phyloP scores from a whole-genome alignment of 2,888 invertebrate genomes.

The Pterostichus niger region DNA sequence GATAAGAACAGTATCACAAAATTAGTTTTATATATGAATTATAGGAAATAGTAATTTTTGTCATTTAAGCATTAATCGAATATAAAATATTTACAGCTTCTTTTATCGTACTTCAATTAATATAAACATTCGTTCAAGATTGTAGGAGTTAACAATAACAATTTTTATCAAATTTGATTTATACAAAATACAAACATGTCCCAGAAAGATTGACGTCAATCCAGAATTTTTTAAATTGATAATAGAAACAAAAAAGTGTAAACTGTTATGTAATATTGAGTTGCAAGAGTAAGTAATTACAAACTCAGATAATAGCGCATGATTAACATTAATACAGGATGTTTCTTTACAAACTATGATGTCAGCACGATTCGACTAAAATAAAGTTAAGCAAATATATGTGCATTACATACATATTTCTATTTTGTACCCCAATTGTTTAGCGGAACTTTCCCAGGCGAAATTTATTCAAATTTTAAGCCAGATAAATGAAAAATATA shows the following conservation, averaged over 20 bases:
- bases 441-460: no score
- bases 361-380: neutral
- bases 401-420: no score
- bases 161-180: neutral
- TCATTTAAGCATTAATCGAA: no score
- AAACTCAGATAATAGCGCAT: neutral
- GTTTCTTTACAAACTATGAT: neutral
- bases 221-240: conserved; percentile 9
- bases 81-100: no score
- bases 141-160: neutral
- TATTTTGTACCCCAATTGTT: no score
- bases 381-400: no score
- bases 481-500: no score
- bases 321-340: conserved; percentile 30
- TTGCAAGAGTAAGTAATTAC: conserved; percentile 35
- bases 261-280: neutral
- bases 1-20: no score
- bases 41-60: no score
- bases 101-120: neutral
- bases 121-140: neutral
- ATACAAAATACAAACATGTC: neutral
- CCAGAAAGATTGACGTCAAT: conserved; percentile 21
- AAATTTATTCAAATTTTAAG: no score
- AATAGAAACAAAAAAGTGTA: conserved; percentile 9
- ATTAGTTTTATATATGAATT: no score